Percentiles rank a stretch among this genome's conserved stretches.
phyloP scores from a whole-genome alignment of 1,140 invertebrate genomes.

The Polypedilum vanderplanki region DNA sequence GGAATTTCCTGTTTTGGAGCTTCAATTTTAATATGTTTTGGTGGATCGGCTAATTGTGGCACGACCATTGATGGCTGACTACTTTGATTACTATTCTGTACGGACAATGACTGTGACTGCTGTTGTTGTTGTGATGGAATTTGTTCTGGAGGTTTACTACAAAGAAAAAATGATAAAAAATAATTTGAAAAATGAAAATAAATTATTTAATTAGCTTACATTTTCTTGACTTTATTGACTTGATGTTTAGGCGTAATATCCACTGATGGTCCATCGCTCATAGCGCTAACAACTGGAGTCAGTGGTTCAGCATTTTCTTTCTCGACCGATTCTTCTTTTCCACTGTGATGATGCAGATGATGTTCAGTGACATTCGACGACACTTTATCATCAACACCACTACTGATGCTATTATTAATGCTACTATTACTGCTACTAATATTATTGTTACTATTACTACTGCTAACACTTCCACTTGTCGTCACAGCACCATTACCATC shows the following conservation, averaged over 20 bases:
- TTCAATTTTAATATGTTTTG: constrained; percentile 8
- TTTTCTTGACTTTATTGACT: constrained; percentile 4
- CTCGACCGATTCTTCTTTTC: neutral
- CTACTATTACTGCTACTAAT: too few relatives aligned
- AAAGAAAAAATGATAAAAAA: neutral
- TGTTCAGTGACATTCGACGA: neutral
- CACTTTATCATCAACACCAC: neutral
- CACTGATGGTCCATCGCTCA: constrained; percentile 22
- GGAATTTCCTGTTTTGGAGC: neutral
- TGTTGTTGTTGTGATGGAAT: neutral
- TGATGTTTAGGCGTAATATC: constrained; percentile 24
- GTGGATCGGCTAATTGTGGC: neutral
- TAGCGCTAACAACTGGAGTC: neutral
- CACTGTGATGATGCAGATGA: neutral
- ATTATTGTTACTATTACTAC: too few relatives aligned
- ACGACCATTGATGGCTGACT: neutral
- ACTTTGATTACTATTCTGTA: neutral
- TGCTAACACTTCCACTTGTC: too few relatives aligned
- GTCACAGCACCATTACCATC: neutral
- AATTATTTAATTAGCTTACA: neutral
- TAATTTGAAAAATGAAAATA: neutral
- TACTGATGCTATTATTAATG: neutral
- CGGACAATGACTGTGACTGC: neutral
- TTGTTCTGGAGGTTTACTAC: constrained; percentile 10
- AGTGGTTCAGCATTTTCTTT: constrained; percentile 8